Percentiles rank a stretch among this genome's conserved stretches.
phyloP scores from a whole-genome alignment of 2,797 vertebrate species.

The Smutsia temminckii region DNA sequence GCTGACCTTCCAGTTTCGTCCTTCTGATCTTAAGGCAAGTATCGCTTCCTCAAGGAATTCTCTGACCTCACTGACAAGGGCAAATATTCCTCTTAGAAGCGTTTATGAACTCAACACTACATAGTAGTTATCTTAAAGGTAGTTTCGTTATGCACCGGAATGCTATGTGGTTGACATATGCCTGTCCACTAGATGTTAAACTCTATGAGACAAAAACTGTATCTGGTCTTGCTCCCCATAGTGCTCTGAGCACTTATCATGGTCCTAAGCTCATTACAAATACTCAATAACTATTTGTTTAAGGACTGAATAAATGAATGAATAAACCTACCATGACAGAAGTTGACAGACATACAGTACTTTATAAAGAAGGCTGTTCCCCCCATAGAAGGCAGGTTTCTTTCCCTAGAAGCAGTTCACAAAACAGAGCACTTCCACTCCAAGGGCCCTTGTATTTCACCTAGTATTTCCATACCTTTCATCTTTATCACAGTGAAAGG shows the following conservation, averaged over 20 bases:
- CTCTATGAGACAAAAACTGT: neutral
- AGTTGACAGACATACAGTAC: neutral
- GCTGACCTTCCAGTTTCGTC: neutral
- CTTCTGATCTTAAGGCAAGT: neutral
- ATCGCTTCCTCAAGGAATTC: neutral
- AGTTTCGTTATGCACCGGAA: neutral
- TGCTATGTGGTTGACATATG: neutral
- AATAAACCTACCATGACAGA: neutral
- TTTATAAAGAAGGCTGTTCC: slow-evolving; percentile 8
- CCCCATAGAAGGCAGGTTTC: neutral
- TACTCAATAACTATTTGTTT: neutral
- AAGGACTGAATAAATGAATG: neutral
- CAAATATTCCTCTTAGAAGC: neutral
- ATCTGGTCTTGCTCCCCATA: neutral
- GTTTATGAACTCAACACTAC: neutral
- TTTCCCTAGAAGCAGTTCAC: neutral
- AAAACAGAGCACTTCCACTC: neutral
- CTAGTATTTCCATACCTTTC: neutral
- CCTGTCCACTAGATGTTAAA: neutral
- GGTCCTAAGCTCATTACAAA: neutral
- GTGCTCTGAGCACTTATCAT: neutral
- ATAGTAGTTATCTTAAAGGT: neutral
- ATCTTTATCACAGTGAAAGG: slow-evolving; percentile 2
- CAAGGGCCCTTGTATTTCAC: neutral
- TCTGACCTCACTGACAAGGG: neutral